Evolutionary conservation across 2,797 vertebrate species (phyloP).

Genomic region (Hipposideros larvatus): DNA sequence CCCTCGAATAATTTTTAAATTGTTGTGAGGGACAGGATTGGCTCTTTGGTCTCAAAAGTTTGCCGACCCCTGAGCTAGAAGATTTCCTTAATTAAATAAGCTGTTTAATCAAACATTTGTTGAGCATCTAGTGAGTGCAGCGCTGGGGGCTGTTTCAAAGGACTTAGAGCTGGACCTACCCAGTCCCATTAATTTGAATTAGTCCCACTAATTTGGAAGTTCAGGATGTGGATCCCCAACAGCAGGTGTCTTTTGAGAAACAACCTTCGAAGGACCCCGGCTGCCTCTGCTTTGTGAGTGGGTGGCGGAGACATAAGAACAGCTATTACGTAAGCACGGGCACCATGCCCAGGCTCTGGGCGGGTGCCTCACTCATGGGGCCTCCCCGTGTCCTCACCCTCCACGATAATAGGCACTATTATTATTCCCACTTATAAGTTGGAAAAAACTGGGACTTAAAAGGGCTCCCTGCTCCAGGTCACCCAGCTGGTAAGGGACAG

Average conservation of each 20-base stretch:
- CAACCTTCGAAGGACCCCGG: neutral
- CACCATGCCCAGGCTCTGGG: rapidly evolving
- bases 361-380: rapidly evolving
- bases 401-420: rapidly evolving
- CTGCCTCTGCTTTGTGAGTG: rapidly evolving
- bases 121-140: neutral
- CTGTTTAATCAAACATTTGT: neutral
- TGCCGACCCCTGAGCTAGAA: neutral
- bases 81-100: neutral
- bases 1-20: too few relatives aligned
- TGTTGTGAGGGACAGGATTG: too few relatives aligned
- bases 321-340: neutral
- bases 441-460: neutral
- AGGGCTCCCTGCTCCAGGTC: neutral
- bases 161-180: neutral
- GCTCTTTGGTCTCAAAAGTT: too few relatives aligned
- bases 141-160: neutral
- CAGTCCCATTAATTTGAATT: neutral
- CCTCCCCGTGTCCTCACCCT: neutral
- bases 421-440: neutral
- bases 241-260: neutral
- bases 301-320: neutral
- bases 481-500: neutral
- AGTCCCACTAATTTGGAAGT: too few relatives aligned
- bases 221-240: neutral